Evolutionary conservation across 1,140 invertebrate species (phyloP).

Genomic region (Drosophila lowei): DNA sequence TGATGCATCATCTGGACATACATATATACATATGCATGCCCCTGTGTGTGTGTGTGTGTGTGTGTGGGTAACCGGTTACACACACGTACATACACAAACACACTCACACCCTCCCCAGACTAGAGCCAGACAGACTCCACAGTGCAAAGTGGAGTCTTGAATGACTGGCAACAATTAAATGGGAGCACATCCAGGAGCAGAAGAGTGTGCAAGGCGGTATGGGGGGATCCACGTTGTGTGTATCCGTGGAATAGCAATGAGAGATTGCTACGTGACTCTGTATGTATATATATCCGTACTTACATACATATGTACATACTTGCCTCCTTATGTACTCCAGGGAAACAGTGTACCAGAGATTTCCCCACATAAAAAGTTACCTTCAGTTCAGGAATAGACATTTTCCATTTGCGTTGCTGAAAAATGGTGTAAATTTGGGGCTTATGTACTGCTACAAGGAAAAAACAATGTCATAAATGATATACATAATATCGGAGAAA

Average conservation of each 20-base stretch:
- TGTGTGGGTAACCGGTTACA: constrained; percentile 33
- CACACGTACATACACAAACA: constrained; percentile 23
- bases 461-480: background rate
- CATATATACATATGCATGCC: constrained; percentile 36
- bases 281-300: constrained; percentile 1
- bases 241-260: constrained; percentile 19
- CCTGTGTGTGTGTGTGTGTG: constrained; percentile 20
- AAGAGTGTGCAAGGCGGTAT: background rate
- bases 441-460: background rate
- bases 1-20: constrained; percentile 14
- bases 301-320: constrained; percentile 13
- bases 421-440: constrained; percentile 5
- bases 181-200: constrained; percentile 4
- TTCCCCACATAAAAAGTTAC: constrained; percentile 5
- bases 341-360: no score
- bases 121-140: constrained; percentile 36
- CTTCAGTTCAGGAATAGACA: constrained; percentile 29
- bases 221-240: no score
- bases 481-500: no score
- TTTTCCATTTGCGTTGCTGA: constrained; percentile 45
- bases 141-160: constrained; percentile 13
- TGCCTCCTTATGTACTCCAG: no score
- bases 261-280: constrained; percentile 10
- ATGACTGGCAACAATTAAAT: constrained; percentile 15
- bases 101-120: constrained; percentile 28